A percentile compares a stretch with the other conserved stretches of the same genome.
Conservation (phyloP, 1,140 invertebrate genomes). For the Amphibalanus amphitrite region DNA sequence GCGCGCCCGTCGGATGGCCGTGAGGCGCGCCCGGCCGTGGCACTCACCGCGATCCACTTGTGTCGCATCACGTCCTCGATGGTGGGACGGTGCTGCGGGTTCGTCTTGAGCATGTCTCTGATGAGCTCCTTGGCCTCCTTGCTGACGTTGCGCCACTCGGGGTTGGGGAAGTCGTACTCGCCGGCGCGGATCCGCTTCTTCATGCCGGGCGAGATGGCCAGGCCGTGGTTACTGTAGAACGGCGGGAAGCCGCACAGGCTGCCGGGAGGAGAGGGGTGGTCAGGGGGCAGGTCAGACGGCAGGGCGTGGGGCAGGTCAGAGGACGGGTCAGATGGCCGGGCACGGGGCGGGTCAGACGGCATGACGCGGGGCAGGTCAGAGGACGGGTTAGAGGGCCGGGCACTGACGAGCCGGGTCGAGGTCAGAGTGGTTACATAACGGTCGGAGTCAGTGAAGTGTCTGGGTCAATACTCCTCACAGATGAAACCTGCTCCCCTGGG, state of each 20-base stretch:
- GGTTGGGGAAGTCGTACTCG: constrained; percentile 89
- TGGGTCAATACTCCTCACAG: too few species aligned
- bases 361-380: too few species aligned
- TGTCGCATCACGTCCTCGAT: constrained; percentile 82
- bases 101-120: constrained; percentile 75
- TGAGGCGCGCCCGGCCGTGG: too few species aligned
- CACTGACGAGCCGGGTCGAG: too few species aligned
- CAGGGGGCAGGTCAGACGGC: not conserved
- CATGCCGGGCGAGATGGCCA: constrained; percentile 98
- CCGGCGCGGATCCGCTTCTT: constrained; percentile 85
- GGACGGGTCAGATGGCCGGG: too few species aligned
- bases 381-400: too few species aligned
- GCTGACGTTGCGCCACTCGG: constrained; percentile 91
- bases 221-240: constrained; percentile 92
- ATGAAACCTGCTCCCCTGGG: too few species aligned
- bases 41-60: constrained; percentile 71
- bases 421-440: too few species aligned
- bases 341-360: too few species aligned
- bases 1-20: too few species aligned
- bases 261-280: constrained; percentile 15
- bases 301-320: too few species aligned
- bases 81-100: constrained; percentile 69
- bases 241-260: constrained; percentile 93
- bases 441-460: too few species aligned
- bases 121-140: constrained; percentile 90